Evolutionary conservation across 2,888 invertebrate genomes (phyloP), one percentile per base, ranked within the genome.

Genomic region (Drosophila merina): DNA sequence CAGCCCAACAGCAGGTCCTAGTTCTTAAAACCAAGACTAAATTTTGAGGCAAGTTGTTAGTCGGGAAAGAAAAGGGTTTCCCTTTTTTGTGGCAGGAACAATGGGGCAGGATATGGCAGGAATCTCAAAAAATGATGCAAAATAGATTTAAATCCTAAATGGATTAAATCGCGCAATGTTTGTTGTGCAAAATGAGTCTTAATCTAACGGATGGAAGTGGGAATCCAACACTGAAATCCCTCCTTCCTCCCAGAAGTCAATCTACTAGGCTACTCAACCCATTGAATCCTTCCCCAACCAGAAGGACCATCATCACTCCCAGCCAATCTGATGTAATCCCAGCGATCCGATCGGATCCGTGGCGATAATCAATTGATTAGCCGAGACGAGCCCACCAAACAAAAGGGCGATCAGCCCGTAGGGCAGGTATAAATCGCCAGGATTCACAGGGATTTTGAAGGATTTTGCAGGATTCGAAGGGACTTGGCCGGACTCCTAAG

Each of bases 371-470:
- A 73, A 79, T 73, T 74, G 69, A 77, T 76, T 74, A 76, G 49
- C 57, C 49, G 33, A 44, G 50, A 52, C 77, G 44, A 60, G 80
- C 76, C 74, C 77, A 74, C 76, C 80, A 76, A 76, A 76, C 76
- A 76, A 26, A 60, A 42, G 36, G 54, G 36, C 7, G 40, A 57
- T 42, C 66, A 57, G 14, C 6, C 40, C 14, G n/a, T 12, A 25
- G 8, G 6, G 9, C 60, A 62, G 60, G 60, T 62, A 62, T 36
- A 0, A 0, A 9, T 31, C 30, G 10, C 26, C 3, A 25, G 26
- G 25, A 25, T 36, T n/a, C 36, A 9, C 50, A 10, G n/a, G 36
- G 36, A 36, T 12, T 36, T n/a, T 4, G 6, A 0, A 12, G 12
- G 36, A 36, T 12, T 36, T n/a, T 4, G n/a, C 0, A 36, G 12